Evolutionary conservation across 2,797 vertebrate genomes (phyloP), one percentile per base, ranked within the genome.

Genomic region (Centroberyx gerrardi): DNA sequence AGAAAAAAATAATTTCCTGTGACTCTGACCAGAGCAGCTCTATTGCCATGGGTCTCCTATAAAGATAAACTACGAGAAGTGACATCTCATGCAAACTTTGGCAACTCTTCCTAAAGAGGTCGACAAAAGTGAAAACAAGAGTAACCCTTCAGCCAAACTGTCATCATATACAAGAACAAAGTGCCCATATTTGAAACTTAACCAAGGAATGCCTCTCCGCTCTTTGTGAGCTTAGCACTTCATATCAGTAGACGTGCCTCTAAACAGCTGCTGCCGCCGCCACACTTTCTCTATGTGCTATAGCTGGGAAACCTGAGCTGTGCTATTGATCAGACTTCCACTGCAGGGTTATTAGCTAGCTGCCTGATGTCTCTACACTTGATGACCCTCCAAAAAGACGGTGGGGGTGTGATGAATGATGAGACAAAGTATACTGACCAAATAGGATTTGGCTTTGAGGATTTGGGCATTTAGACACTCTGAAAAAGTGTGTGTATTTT

Each of bases 281-380:
- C 40, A 80, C 79, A 81, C 89, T 90, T 86, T 93, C 81, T 84
- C 79, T 71, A 62, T 64, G 78, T 54, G 81, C 87, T 90, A 81
- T 76, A 85, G 80, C 81, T 58, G 64, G 36, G 94, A 93, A 95
- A 95, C 90, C 67, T 79, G 94, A 96, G 90, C 91, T 80, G 61
- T 33, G 67, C 89, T 93, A 95, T 95, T 90, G 94, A 94, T 95
- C 91, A 80, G 84, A 74, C 87, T 81, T 90, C 87, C 82, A 83
- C 86, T 86, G 61, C 58, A 81, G 77, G 85, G 87, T 91, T 90
- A 90, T 93, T 92, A 93, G 88, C 86, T 51, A 62, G 84, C 87
- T 84, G 87, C 88, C 88, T 88, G 87, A 86, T 93, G 92, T 87
- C 90, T 93, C 87, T 83, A 77, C 78, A 86, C 84, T 84, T 85